These are phyloP conservation scores for Drosophila repletoides DNA, from an alignment of 1,140 invertebrate species.

Conservation along the genomic window DNA sequence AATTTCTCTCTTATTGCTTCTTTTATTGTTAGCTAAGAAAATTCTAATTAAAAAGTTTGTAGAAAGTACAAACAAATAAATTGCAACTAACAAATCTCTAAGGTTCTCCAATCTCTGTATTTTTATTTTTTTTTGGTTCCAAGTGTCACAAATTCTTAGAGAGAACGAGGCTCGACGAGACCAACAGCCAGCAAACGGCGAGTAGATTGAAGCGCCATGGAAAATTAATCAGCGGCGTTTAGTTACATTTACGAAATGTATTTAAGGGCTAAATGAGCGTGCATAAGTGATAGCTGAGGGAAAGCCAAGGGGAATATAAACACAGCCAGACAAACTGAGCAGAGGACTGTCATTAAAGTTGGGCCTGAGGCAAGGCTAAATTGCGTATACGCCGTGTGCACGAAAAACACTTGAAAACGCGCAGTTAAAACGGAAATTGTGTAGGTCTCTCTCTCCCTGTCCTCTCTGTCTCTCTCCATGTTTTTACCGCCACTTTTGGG, in stretches of 20 bases:
- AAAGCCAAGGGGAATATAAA: background rate
- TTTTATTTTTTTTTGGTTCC: background rate
- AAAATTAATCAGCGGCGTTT: slow-evolving; percentile 46
- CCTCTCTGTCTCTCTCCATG: background rate
- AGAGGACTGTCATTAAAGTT: slow-evolving; percentile 34
- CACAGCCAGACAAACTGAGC: background rate
- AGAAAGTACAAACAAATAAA: background rate
- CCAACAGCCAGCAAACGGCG: background rate
- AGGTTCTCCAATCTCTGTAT: background rate
- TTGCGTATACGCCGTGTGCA: slow-evolving; percentile 51
- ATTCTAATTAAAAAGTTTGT: background rate
- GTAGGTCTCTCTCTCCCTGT: slow-evolving; percentile 1
- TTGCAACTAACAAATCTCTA: slow-evolving; percentile 18
- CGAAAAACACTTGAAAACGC: slow-evolving; percentile 31
- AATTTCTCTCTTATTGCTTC: background rate
- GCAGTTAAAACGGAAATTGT: slow-evolving; percentile 25
- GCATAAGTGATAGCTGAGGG: slow-evolving; percentile 20
- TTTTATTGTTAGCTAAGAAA: background rate
- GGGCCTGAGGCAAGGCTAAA: slow-evolving; percentile 16
- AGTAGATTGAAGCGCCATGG: slow-evolving; percentile 13
- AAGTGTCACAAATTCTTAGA: background rate
- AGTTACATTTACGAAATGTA: slow-evolving; percentile 39
- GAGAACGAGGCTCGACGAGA: background rate
- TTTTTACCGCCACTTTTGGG: slow-evolving; percentile 1
- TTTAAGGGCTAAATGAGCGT: slow-evolving; percentile 45